phyloP scores from a whole-genome alignment of 2,797 vertebrate species.

The Sebastes iracundus region DNA sequence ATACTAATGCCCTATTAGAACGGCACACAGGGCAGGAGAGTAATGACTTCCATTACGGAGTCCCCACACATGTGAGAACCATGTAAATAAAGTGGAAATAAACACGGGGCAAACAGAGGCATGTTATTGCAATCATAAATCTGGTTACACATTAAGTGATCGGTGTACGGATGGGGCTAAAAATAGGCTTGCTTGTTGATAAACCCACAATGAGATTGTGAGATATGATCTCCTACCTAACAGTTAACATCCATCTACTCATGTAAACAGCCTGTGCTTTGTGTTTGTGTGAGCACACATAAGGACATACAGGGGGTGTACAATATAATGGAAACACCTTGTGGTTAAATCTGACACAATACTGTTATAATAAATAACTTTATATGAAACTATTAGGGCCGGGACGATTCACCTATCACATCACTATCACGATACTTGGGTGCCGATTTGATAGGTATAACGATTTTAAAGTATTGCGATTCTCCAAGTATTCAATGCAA shows the following conservation, averaged over 20 bases:
- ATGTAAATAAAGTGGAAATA: constrained; percentile 35
- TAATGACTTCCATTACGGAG: constrained; percentile 60
- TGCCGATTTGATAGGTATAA: no score
- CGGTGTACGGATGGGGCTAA: background rate
- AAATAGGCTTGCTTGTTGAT: constrained; percentile 14
- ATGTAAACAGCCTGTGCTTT: background rate
- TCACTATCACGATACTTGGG: no score
- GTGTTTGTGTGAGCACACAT: background rate
- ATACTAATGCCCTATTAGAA: constrained; percentile 65
- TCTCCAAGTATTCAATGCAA: no score
- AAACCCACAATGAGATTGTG: background rate
- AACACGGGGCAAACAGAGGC: constrained; percentile 11
- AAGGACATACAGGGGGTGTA: no score
- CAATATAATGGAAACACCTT: background rate
- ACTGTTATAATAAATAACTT: background rate
- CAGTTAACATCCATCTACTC: background rate
- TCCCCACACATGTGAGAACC: constrained; percentile 43
- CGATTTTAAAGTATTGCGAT: no score
- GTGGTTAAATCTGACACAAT: background rate
- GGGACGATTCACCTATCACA: no score
- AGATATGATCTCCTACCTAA: background rate
- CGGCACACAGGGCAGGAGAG: constrained; percentile 31
- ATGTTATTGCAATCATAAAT: constrained; percentile 59
- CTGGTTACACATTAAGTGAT: constrained; percentile 40
- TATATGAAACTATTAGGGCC: no score